Conservation (phyloP, 1,140 invertebrate species). For the Trichogramma pretiosum region DNA sequence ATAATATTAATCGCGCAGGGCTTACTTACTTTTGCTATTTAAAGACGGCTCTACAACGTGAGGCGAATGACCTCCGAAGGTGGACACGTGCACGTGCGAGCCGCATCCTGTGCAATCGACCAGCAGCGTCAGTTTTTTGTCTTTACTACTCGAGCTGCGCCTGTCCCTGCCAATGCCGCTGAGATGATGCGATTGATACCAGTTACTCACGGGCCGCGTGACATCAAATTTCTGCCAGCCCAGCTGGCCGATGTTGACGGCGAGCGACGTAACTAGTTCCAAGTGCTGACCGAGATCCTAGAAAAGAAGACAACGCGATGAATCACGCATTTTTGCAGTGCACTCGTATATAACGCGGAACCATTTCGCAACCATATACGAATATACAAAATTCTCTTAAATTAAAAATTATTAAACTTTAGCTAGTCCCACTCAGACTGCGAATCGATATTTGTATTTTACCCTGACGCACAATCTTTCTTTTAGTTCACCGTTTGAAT, state of each 20-base stretch:
- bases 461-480: too few relatives aligned
- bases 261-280: slow-evolving; percentile 60
- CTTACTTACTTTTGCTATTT: slow-evolving; percentile 36
- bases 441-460: too few relatives aligned
- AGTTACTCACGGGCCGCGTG: slow-evolving; percentile 63
- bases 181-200: slow-evolving; percentile 59
- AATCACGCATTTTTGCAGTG: too few relatives aligned
- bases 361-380: too few relatives aligned
- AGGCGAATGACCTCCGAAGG: slow-evolving; percentile 37
- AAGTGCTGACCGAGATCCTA: slow-evolving; percentile 40
- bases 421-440: too few relatives aligned
- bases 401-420: too few relatives aligned
- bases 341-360: too few relatives aligned
- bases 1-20: too few relatives aligned
- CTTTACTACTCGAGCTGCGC: slow-evolving; percentile 43
- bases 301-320: too few relatives aligned
- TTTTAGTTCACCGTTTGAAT: too few relatives aligned
- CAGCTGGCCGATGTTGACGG: slow-evolving; percentile 56
- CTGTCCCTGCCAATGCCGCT: too few relatives aligned
- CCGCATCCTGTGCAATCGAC: slow-evolving; percentile 79
- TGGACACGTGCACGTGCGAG: slow-evolving; percentile 56
- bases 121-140: slow-evolving; percentile 63
- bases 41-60: slow-evolving; percentile 38
- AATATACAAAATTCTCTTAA: too few relatives aligned
- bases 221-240: slow-evolving; percentile 85